These are phyloP conservation scores for Oreohelix idahoensis DNA, from an alignment of 1,140 invertebrate genomes.

Conservation along the genomic window DNA sequence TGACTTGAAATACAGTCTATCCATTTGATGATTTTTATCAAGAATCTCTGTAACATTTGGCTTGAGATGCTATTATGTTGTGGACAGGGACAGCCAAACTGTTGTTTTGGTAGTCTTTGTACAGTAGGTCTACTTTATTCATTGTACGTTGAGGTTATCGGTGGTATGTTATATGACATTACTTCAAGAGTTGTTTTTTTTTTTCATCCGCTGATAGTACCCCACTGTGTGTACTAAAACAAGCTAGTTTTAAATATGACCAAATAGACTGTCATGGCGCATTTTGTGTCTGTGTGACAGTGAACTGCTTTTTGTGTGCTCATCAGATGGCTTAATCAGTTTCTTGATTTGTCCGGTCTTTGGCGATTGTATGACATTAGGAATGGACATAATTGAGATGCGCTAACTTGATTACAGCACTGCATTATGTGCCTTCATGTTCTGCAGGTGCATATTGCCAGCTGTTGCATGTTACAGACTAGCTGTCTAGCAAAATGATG, in stretches of 20 bases:
- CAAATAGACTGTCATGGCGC: neutral
- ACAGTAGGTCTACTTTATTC: too few species aligned
- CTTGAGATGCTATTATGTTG: too few species aligned
- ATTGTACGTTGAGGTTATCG: too few species aligned
- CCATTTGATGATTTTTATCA: too few species aligned
- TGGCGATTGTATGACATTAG: neutral
- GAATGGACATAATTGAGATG: neutral
- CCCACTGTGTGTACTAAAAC: neutral
- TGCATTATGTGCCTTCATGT: neutral
- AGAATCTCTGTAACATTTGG: too few species aligned
- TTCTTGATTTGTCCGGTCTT: neutral
- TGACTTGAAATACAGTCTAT: too few species aligned
- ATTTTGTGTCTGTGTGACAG: neutral
- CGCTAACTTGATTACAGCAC: neutral
- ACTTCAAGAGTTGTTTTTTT: neutral
- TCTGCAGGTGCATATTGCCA: conserved; percentile 5
- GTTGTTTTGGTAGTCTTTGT: too few species aligned
- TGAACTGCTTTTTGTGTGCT: conserved; percentile 6
- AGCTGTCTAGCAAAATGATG: neutral
- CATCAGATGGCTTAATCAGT: neutral
- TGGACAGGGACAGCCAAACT: too few species aligned
- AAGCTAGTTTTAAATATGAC: neutral
- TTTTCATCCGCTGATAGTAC: neutral
- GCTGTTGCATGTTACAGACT: neutral
- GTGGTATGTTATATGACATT: too few species aligned